phyloP scores from a whole-genome alignment of 2,113 vertebrate species.

The Poecilia latipinna region DNA sequence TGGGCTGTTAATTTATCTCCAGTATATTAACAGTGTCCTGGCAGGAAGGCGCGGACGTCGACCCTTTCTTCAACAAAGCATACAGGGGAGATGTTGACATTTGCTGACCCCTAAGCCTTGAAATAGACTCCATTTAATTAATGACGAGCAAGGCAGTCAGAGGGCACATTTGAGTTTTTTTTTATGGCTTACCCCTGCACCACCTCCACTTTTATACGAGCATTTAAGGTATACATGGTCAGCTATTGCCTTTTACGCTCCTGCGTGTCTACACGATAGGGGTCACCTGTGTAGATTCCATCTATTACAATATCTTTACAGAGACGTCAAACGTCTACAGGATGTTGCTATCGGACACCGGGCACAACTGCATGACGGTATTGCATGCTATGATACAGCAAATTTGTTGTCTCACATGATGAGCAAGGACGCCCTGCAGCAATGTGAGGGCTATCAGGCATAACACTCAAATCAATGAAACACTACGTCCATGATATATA shows the following conservation, averaged over 20 bases:
- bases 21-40: constrained; percentile 71
- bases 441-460: constrained; percentile 46
- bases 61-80: constrained; percentile 32
- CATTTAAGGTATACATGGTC: constrained; percentile 27
- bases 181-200: constrained; percentile 31
- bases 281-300: constrained; percentile 24
- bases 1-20: constrained; percentile 78
- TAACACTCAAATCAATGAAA: constrained; percentile 65
- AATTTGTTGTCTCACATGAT: constrained; percentile 44
- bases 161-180: constrained; percentile 32
- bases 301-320: constrained; percentile 51
- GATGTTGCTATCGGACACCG: constrained; percentile 21
- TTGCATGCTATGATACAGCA: constrained; percentile 34
- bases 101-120: constrained; percentile 37
- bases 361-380: constrained; percentile 19
- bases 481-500: constrained; percentile 54
- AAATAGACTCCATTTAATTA: constrained; percentile 49
- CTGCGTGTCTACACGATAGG: constrained; percentile 19
- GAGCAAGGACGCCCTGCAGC: constrained; percentile 40
- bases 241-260: constrained; percentile 13
- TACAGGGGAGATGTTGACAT: constrained; percentile 52
- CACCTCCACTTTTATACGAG: background rate
- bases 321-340: constrained; percentile 27
- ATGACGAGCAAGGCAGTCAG: constrained; percentile 1
- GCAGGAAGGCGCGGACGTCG: constrained; percentile 31